Evolutionary conservation across 2,797 vertebrate genomes (phyloP), one percentile per base, ranked within the genome.

Genomic region (Dromococcyx pavoninus): DNA sequence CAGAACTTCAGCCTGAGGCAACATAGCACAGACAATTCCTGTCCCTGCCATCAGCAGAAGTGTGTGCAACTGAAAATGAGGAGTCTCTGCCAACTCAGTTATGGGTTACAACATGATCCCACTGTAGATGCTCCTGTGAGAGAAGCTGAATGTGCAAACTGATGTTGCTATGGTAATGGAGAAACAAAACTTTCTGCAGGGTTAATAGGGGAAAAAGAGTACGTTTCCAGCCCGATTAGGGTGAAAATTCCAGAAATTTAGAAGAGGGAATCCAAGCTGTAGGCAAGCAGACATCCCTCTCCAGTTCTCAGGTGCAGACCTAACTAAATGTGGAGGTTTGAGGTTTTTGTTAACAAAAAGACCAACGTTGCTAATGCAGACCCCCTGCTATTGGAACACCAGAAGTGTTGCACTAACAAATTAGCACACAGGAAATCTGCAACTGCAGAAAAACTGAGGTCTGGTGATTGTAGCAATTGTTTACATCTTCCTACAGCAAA

Each of bases 321-420:
- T 74, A 70, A 69, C 44, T 54, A 48, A 53, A 81, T 60, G 54
- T 60, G 73, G 48, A 94, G 32, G 50, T 86, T 83, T 64, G 64
- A 71, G 24, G 0, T 19, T 76, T 91, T 93, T 86, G 50, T 77
- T 83, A 88, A 89, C 65, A 80, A 91, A 91, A 96, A 88, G 89
- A 86, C 69, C 50, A 93, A 15, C 7, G 0, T 30, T 71, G 57
- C 70, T 92, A 85, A 88, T 50, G 35, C 57, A 91, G 93, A 88
- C 91, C 95, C 93, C 93, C 90, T 93, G 88, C 91, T 95, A 94
- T 18, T 56, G 80, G 54, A 94, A 93, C 83, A 73, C 70, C 70
- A 88, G 62, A 92, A 86, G 90, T 57, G 80, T 70, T 91, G 94
- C 73, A 69, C 79, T 94, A 88, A 81, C 90, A 94, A 94, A 94